Conservation (phyloP, 2,888 invertebrate genomes). For the Phasia obesa region DNA sequence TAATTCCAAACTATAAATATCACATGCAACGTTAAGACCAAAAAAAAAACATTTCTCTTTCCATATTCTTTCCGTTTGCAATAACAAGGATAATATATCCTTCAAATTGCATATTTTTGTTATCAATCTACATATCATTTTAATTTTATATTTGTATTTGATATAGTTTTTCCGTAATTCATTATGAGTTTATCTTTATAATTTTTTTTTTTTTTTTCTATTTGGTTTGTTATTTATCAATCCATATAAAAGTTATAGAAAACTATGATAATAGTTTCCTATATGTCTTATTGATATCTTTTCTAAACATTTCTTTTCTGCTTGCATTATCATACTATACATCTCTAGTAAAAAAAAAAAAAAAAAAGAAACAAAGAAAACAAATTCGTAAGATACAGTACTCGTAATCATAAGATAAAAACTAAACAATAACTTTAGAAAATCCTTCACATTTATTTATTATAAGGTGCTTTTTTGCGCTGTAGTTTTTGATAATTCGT, state of each 20-base stretch:
- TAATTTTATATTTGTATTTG: constrained; percentile 5
- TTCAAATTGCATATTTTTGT: background rate
- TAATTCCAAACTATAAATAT: too few relatives aligned
- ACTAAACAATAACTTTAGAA: too few relatives aligned
- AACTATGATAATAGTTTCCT: constrained; percentile 22
- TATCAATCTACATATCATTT: constrained; percentile 11
- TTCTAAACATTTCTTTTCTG: too few relatives aligned
- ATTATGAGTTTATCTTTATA: constrained; percentile 20
- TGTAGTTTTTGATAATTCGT: too few relatives aligned
- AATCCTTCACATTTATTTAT: too few relatives aligned
- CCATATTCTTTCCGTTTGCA: background rate
- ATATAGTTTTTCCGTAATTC: constrained; percentile 12
- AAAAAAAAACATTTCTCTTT: background rate
- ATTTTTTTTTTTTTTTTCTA: background rate
- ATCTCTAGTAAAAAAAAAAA: too few relatives aligned
- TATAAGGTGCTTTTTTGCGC: too few relatives aligned
- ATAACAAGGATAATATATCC: background rate
- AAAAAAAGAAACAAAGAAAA: too few relatives aligned
- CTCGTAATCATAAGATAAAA: too few relatives aligned
- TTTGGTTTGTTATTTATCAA: constrained; percentile 30
- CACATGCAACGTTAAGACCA: too few relatives aligned
- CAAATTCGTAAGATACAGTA: too few relatives aligned
- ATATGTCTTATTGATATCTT: constrained; percentile 1
- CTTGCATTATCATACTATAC: background rate
- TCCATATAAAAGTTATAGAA: constrained; percentile 46